Conservation (phyloP, 92 coral and sea anemone species). For the Palythoa caribaeorum region DNA sequence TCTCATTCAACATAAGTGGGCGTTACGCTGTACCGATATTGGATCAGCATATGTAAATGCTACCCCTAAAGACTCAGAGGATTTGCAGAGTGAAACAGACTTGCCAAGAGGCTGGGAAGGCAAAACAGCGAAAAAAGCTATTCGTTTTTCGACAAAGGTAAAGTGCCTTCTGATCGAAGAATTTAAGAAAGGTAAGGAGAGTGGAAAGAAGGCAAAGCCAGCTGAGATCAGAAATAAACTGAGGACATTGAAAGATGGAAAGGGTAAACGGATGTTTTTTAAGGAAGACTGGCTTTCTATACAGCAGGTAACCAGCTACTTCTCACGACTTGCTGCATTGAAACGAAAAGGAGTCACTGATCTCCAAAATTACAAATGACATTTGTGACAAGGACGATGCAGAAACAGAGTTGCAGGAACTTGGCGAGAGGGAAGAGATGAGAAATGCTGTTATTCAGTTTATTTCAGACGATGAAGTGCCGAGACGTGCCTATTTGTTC, state of each 20-base stretch:
- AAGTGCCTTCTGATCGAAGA: background rate
- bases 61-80: background rate
- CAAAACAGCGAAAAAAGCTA: background rate
- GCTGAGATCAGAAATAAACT: background rate
- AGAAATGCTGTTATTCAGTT: background rate
- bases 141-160: background rate
- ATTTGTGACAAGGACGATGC: too few relatives aligned
- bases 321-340: too few relatives aligned
- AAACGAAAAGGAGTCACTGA: too few relatives aligned
- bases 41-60: background rate
- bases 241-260: too few relatives aligned
- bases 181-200: background rate
- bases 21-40: background rate
- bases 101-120: background rate
- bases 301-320: too few relatives aligned
- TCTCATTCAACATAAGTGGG: slow-evolving; percentile 15
- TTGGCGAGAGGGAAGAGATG: too few relatives aligned
- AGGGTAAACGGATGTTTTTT: too few relatives aligned
- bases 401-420: too few relatives aligned
- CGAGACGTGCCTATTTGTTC: background rate
- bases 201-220: slow-evolving; percentile 7
- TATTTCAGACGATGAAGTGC: background rate
- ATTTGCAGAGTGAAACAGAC: background rate
- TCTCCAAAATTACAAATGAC: too few relatives aligned
- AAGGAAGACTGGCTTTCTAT: too few relatives aligned